Evolutionary conservation across 2,888 invertebrate genomes (phyloP).

Genomic region (Auanema sp.): DNA sequence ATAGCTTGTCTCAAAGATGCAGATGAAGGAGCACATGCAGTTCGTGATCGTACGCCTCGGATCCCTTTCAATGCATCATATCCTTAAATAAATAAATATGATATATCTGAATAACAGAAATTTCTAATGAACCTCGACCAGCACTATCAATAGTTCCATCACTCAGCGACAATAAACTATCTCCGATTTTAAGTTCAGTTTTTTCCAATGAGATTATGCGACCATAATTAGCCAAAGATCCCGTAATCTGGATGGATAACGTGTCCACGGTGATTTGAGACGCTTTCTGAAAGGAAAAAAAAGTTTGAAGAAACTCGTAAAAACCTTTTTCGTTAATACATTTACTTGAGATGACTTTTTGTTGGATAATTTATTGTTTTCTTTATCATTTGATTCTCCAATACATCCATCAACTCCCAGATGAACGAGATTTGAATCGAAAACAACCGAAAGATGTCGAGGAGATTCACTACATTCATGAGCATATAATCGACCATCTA

Average conservation of each 20-base stretch:
- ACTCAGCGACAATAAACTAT: slow-evolving; percentile 33
- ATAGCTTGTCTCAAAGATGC: slow-evolving; percentile 37
- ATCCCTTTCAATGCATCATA: slow-evolving; percentile 41
- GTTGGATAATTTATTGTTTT: slow-evolving; percentile 13
- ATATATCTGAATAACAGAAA: not conserved
- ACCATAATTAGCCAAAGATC: slow-evolving; percentile 46
- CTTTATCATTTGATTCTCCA: slow-evolving; percentile 34
- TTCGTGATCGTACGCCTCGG: slow-evolving; percentile 26
- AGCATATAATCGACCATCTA: slow-evolving; percentile 45
- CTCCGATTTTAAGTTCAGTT: slow-evolving; percentile 30
- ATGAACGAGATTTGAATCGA: slow-evolving; percentile 33
- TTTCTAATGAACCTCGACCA: slow-evolving; percentile 27
- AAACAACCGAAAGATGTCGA: slow-evolving; percentile 11
- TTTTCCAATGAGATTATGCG: slow-evolving; percentile 35
- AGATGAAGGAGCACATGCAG: slow-evolving; percentile 31
- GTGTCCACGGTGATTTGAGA: slow-evolving; percentile 27
- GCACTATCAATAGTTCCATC: slow-evolving; percentile 46
- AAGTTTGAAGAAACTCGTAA: too few relatives aligned
- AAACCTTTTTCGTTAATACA: not conserved
- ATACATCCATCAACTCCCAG: slow-evolving; percentile 47
- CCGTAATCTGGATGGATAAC: slow-evolving; percentile 26
- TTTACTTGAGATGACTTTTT: not conserved
- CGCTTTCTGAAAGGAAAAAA: not conserved
- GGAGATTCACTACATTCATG: slow-evolving; percentile 10
- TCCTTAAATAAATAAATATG: slow-evolving; percentile 10